Conservation (phyloP, 2,888 invertebrate species). For the Lasioglossum marginatum region DNA sequence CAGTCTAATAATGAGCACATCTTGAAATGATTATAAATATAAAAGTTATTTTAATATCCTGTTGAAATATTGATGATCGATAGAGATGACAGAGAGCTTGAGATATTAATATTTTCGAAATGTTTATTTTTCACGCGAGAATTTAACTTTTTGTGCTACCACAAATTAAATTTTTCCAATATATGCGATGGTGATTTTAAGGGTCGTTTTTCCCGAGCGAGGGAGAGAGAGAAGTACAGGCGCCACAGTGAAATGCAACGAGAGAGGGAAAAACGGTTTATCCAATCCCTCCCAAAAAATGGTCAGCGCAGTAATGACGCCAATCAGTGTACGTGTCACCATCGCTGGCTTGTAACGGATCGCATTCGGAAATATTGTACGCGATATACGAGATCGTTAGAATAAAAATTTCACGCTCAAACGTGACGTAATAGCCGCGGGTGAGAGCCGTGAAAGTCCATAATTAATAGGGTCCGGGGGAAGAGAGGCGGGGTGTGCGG, state of each 20-base stretch:
- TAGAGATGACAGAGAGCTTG: neutral
- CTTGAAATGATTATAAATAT: neutral
- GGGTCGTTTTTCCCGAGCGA: constrained; percentile 12
- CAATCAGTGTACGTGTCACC: constrained; percentile 48
- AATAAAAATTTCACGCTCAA: constrained; percentile 52
- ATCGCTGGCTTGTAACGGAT: constrained; percentile 34
- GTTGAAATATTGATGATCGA: neutral
- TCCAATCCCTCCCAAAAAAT: constrained; percentile 43
- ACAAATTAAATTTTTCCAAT: constrained; percentile 10
- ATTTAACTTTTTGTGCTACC: neutral
- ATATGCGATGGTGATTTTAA: constrained; percentile 11
- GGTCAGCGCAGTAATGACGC: constrained; percentile 50
- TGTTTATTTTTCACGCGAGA: neutral
- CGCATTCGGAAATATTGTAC: constrained; percentile 47
- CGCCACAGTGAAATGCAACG: constrained; percentile 3
- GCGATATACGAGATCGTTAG: constrained; percentile 41
- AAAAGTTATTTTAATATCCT: neutral
- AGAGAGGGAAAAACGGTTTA: constrained; percentile 42
- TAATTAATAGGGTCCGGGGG: constrained; percentile 35
- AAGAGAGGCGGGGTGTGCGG: neutral
- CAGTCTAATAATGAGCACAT: neutral
- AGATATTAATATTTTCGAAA: constrained; percentile 6
- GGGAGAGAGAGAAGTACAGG: constrained; percentile 15
- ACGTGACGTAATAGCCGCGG: constrained; percentile 52
- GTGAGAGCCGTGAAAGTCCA: constrained; percentile 30